These are phyloP conservation scores for Morpho achilles DNA, from an alignment of 2,888 invertebrate genomes.

Conservation along the genomic window DNA sequence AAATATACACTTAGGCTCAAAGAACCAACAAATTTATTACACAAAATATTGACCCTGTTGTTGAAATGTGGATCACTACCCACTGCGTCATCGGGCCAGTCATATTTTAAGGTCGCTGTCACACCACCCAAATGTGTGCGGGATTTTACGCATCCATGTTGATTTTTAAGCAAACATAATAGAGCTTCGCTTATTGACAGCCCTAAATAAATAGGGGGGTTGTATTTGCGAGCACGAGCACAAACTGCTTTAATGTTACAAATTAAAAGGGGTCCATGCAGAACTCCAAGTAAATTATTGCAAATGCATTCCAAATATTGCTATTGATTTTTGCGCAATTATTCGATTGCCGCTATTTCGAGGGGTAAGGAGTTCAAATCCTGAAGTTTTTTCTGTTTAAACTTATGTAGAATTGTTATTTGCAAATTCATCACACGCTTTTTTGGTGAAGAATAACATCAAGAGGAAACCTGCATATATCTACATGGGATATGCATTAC, in stretches of 20 bases:
- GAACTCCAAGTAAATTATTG: conserved; percentile 11
- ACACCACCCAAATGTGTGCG: background rate
- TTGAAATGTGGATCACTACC: too few species aligned
- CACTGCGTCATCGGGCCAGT: too few species aligned
- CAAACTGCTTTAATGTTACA: conserved; percentile 27
- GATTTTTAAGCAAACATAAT: conserved; percentile 35
- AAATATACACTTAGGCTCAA: too few species aligned
- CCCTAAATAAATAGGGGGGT: conserved; percentile 34
- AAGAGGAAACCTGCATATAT: too few species aligned
- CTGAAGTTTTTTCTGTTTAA: background rate
- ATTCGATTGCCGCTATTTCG: background rate
- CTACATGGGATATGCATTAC: too few species aligned
- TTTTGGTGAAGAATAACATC: too few species aligned
- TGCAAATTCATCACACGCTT: background rate
- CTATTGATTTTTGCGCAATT: conserved; percentile 14
- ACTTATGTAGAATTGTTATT: conserved; percentile 3
- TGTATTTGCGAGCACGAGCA: conserved; percentile 26
- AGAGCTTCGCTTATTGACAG: conserved; percentile 35
- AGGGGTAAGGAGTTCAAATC: too few species aligned
- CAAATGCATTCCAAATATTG: conserved; percentile 1
- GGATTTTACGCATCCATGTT: conserved; percentile 20
- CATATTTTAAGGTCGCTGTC: too few species aligned
- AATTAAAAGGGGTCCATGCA: conserved; percentile 23
- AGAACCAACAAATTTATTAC: too few species aligned
- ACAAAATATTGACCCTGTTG: too few species aligned